Conservation (phyloP, 2,113 vertebrate species). For the Pterocles orientalis region DNA sequence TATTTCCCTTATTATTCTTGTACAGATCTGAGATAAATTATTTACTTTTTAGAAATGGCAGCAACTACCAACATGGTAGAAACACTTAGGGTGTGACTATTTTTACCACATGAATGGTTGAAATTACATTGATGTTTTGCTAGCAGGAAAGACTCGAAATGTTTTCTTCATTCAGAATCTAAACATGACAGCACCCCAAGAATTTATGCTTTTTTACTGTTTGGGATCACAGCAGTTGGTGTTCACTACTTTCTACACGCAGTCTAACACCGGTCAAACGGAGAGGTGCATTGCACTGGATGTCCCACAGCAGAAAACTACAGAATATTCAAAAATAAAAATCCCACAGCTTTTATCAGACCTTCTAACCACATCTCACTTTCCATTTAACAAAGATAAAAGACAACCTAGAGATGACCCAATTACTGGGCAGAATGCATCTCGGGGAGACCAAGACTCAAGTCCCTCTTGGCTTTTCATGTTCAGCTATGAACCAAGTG, state of each 20-base stretch:
- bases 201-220: background rate
- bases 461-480: background rate
- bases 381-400: background rate
- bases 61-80: background rate
- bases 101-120: background rate
- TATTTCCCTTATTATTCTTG: background rate
- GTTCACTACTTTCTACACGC: background rate
- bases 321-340: background rate
- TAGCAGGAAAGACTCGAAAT: background rate
- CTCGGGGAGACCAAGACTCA: background rate
- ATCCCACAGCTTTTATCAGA: background rate
- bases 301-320: background rate
- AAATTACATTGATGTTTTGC: background rate
- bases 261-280: background rate
- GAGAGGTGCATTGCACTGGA: background rate
- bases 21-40: background rate
- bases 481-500: background rate
- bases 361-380: rapidly evolving
- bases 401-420: background rate
- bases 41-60: background rate
- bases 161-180: background rate
- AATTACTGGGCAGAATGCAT: background rate
- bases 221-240: background rate
- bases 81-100: background rate
- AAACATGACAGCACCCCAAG: background rate